Evolutionary conservation across 2,113 vertebrate genomes (phyloP).

Genomic region (Elephantulus edwardii): DNA sequence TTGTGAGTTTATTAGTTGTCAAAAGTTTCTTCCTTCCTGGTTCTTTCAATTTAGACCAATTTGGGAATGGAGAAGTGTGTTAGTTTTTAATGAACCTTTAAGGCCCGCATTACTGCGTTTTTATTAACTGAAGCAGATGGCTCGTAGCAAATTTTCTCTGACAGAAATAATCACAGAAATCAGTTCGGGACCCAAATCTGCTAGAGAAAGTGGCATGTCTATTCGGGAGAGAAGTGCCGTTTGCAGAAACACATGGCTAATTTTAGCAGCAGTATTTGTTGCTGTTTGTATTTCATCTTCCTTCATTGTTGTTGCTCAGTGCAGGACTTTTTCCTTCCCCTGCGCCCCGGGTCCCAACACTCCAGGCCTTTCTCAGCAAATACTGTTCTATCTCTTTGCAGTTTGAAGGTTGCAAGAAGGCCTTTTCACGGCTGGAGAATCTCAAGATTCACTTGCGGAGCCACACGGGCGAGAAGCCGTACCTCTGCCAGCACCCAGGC

Average conservation of each 20-base stretch:
- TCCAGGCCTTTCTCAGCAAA: conserved; percentile 44
- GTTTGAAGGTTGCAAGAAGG: conserved; percentile 98
- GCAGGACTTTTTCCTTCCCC: not conserved
- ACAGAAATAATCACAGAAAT: conserved; percentile 76
- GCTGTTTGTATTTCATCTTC: conserved; percentile 53
- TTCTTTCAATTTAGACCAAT: conserved; percentile 61
- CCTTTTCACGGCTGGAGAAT: conserved; percentile 97
- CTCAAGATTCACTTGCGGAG: conserved; percentile 98
- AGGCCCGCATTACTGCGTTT: conserved; percentile 71
- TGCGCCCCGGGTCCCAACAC: not conserved
- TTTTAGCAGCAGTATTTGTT: conserved; percentile 68
- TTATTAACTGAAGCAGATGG: conserved; percentile 78
- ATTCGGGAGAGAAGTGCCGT: conserved; percentile 55
- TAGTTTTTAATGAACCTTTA: conserved; percentile 75
- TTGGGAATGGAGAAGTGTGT: conserved; percentile 71
- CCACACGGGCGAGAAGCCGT: conserved; percentile 97
- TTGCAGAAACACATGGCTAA: conserved; percentile 56
- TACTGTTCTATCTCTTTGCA: conserved; percentile 79
- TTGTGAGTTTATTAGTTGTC: conserved; percentile 55
- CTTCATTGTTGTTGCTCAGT: conserved; percentile 16
- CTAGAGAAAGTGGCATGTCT: conserved; percentile 59
- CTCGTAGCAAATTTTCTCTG: conserved; percentile 71
- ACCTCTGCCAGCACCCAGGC: conserved; percentile 94
- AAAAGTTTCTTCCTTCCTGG: conserved; percentile 68
- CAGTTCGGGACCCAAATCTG: conserved; percentile 66